A percentile compares a stretch with the other conserved stretches of the same genome.
Conservation (phyloP, 2,888 invertebrate genomes). For the Synanthedon vespiformis region DNA sequence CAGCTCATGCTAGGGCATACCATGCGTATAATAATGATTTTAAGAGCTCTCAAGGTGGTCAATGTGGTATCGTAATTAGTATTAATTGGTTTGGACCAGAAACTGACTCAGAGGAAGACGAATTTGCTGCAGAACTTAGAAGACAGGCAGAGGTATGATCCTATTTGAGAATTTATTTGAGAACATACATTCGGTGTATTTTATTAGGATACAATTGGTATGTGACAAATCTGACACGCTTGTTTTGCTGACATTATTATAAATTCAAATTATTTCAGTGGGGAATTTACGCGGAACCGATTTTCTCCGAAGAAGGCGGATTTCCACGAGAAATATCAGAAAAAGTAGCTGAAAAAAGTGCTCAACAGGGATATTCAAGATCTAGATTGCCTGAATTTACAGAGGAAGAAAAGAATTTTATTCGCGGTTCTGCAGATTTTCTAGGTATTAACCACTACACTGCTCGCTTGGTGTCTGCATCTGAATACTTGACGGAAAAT, state of each 20-base stretch:
- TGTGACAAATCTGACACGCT: too few species aligned
- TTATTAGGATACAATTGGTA: too few species aligned
- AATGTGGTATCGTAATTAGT: conserved; percentile 41
- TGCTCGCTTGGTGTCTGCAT: not conserved
- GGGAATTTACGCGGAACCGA: conserved; percentile 50
- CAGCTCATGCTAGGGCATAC: conserved; percentile 76
- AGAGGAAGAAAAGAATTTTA: conserved; percentile 49
- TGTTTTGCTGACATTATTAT: too few species aligned
- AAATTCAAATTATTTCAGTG: not conserved
- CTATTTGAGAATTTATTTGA: too few species aligned
- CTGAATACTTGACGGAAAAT: not conserved
- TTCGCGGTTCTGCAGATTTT: conserved; percentile 29
- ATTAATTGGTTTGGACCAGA: conserved; percentile 36
- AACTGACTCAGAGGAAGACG: conserved; percentile 27
- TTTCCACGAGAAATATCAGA: conserved; percentile 56
- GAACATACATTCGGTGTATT: too few species aligned
- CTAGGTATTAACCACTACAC: not conserved
- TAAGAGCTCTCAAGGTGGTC: conserved; percentile 54
- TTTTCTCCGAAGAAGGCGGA: conserved; percentile 53
- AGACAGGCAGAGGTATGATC: not conserved
- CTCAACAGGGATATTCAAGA: conserved; percentile 34
- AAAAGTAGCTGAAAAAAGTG: conserved; percentile 38
- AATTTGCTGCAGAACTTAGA: conserved; percentile 30
- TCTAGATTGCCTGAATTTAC: conserved; percentile 59
- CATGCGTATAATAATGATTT: conserved; percentile 71